phyloP scores from a whole-genome alignment of 2,888 invertebrate genomes.

The Psococerastis gibbosa region DNA sequence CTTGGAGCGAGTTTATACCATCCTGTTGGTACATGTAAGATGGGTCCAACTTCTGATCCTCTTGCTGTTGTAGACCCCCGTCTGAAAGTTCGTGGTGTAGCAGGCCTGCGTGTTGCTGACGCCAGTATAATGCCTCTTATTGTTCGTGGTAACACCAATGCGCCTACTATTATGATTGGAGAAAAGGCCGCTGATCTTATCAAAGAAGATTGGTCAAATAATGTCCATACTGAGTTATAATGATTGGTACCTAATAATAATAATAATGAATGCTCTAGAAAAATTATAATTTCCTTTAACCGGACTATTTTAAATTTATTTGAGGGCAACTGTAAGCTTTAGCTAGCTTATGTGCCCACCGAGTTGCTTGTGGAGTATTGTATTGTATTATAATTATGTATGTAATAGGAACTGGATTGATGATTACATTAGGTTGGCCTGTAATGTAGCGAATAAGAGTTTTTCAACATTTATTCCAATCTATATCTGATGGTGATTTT shows the following conservation, averaged over 20 bases:
- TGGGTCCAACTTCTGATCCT: slow-evolving; percentile 33
- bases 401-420: too few relatives aligned
- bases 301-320: too few relatives aligned
- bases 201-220: slow-evolving; percentile 17
- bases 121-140: slow-evolving; percentile 33
- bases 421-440: too few relatives aligned
- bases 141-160: slow-evolving; percentile 37
- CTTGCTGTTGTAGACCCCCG: slow-evolving; percentile 32
- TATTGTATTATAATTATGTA: too few relatives aligned
- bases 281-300: too few relatives aligned
- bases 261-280: too few relatives aligned
- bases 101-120: slow-evolving; percentile 33
- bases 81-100: slow-evolving; percentile 32
- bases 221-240: background rate
- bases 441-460: too few relatives aligned
- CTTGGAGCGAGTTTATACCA: slow-evolving; percentile 40
- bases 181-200: slow-evolving; percentile 26
- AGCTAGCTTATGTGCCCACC: too few relatives aligned
- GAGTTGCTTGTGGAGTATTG: too few relatives aligned
- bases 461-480: too few relatives aligned
- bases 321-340: too few relatives aligned
- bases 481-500: too few relatives aligned
- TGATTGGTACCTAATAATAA: background rate
- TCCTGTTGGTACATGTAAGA: slow-evolving; percentile 47
- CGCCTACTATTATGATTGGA: slow-evolving; percentile 30